These are phyloP conservation scores for Agapornis canus DNA, from an alignment of 2,797 vertebrate species.

Conservation along the genomic window DNA sequence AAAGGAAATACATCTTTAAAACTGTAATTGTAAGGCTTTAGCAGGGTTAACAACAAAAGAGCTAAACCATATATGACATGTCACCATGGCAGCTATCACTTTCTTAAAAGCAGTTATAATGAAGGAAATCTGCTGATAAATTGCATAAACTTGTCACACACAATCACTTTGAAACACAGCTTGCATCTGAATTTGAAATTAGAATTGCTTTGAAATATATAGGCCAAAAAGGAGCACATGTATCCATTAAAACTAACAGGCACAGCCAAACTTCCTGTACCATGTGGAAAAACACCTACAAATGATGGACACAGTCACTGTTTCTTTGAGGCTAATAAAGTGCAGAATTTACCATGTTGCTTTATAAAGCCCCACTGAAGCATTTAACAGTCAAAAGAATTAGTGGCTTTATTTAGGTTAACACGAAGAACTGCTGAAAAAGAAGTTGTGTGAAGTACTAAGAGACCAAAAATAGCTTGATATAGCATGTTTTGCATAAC, in stretches of 20 bases:
- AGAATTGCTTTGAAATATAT: slow-evolving; percentile 40
- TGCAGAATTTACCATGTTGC: not conserved
- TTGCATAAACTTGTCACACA: not conserved
- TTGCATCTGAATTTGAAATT: slow-evolving; percentile 10
- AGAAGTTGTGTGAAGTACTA: not conserved
- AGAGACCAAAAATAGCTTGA: not conserved
- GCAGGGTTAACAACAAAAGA: not conserved
- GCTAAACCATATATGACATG: not conserved
- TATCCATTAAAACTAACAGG: slow-evolving; percentile 16
- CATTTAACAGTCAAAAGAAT: not conserved
- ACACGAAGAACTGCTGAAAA: not conserved
- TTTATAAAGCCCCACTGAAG: not conserved
- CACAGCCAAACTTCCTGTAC: not conserved
- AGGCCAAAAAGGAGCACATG: slow-evolving; percentile 30
- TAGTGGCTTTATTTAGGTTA: not conserved
- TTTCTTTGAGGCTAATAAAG: not conserved
- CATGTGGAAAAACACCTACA: not conserved
- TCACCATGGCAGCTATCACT: not conserved
- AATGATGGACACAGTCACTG: not conserved
- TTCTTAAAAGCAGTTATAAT: not conserved
- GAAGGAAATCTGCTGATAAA: slow-evolving; percentile 3
- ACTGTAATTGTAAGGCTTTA: not conserved
- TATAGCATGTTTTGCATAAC: not conserved
- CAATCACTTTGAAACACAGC: not conserved
- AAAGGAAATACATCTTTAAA: not conserved